Evolutionary conservation across 2,113 vertebrate genomes (phyloP), one percentile per base, ranked within the genome.

Genomic region (Pseudolaguvia tuberculata): DNA sequence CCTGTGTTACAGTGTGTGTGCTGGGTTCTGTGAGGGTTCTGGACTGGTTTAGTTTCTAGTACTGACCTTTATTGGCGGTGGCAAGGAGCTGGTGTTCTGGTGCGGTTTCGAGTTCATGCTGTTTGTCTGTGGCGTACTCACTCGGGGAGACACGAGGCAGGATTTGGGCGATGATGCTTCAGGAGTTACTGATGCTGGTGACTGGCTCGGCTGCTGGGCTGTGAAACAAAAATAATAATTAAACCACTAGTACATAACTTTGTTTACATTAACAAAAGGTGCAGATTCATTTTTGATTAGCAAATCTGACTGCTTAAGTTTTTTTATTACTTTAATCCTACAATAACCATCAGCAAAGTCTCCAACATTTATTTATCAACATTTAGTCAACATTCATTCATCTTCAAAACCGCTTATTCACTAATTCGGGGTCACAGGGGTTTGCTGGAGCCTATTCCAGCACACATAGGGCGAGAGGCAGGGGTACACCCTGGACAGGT

Each of bases 141-240:
- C 96, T 78, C 94, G 91, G 27, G 97, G 97, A 39, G 97, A 99
- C 39, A 97, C 93, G 2, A 72, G 70, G 25, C 98, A 98, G 0
- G 97, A 96, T 84, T 95, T 94, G 42, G 97, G 97, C 0, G 97
- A 98, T 59, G 96, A 97, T 39, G 95, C 93, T 80, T 99, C 97
- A 20, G 96, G 96, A 17, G 95, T 94, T 88, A 97, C 86, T 77
- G 96, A 99, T 91, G 96, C 93, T 4, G 96, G 97, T 71, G 96
- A 98, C 85, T 98, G 97, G 84, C 93, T 96, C 79, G 96, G 94
- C 88, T 96, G 94, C 81, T 94, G 95, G 81, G 95, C 96, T 97
- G 86, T 57, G 55, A 23, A 68, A 50, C 18, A 53, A 52, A 75
- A 71, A 66, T 7, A 35, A 7, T 27, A 14, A 66, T 25, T 12